Conservation (phyloP, 2,113 vertebrate species). For the Nothocercus julius region DNA sequence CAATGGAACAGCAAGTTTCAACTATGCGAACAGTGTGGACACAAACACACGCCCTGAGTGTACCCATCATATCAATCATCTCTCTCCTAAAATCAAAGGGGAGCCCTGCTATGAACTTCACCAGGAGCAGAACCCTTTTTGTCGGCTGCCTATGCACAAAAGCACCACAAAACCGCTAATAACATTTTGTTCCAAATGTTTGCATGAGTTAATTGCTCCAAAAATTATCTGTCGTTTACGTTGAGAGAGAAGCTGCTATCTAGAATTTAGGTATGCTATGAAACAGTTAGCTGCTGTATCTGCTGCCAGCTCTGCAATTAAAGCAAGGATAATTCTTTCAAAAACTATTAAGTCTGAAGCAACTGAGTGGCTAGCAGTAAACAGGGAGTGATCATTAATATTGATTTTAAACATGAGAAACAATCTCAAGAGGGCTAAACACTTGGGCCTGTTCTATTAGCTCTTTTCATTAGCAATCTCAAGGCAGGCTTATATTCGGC, state of each 20-base stretch:
- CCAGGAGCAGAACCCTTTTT: background rate
- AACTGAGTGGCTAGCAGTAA: constrained; percentile 13
- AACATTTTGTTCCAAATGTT: background rate
- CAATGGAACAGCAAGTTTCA: background rate
- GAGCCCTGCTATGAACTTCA: background rate
- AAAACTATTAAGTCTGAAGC: constrained; percentile 3
- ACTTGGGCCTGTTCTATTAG: constrained; percentile 21
- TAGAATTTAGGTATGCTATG: background rate
- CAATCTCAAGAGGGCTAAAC: background rate
- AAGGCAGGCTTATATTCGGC: background rate
- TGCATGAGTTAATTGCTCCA: background rate
- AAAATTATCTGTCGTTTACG: background rate
- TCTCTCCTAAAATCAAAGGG: background rate
- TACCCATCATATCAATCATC: no score
- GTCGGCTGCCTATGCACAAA: background rate
- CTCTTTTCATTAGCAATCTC: constrained; percentile 24
- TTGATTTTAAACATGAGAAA: constrained; percentile 26
- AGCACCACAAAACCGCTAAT: background rate
- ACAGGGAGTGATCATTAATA: background rate
- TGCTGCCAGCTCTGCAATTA: constrained; percentile 22
- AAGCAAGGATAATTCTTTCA: constrained; percentile 35
- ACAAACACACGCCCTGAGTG: background rate
- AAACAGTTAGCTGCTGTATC: constrained; percentile 7
- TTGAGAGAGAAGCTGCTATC: background rate
- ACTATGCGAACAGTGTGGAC: background rate